A percentile compares a stretch with the other conserved stretches of the same genome.
Evolutionary conservation across 1,140 invertebrate genomes (phyloP).

Genomic region (Diprion similis): DNA sequence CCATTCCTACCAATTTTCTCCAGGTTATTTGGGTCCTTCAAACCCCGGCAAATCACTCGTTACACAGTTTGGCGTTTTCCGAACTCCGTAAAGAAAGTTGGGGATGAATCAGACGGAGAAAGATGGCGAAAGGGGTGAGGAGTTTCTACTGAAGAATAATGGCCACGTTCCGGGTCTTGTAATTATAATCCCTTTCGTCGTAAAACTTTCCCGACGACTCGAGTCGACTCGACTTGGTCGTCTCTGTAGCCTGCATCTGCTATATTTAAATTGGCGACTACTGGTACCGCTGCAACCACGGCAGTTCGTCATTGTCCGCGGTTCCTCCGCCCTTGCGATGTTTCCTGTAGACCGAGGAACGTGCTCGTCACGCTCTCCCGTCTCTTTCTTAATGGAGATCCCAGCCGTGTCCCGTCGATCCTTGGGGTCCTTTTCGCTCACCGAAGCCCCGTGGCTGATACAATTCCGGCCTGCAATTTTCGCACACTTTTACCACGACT

Average conservation of each 20-base stretch:
- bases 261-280: conserved; percentile 29
- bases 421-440: not conserved
- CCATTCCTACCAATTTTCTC: too few relatives aligned
- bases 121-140: too few relatives aligned
- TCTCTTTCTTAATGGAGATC: not conserved
- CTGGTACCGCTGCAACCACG: conserved; percentile 15
- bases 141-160: not conserved
- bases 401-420: not conserved
- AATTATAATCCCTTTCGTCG: conserved; percentile 42
- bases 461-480: too few relatives aligned
- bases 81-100: too few relatives aligned
- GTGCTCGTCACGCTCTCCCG: not conserved
- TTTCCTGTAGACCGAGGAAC: not conserved
- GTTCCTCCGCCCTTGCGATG: conserved; percentile 31
- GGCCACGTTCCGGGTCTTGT: conserved; percentile 20
- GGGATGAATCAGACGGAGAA: too few relatives aligned
- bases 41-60: too few relatives aligned
- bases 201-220: conserved; percentile 38
- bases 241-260: not conserved
- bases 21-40: too few relatives aligned
- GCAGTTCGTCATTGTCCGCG: conserved; percentile 34
- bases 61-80: too few relatives aligned
- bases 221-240: too few relatives aligned
- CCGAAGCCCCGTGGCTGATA: not conserved
- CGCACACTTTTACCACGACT: too few relatives aligned